phyloP scores from a whole-genome alignment of 2,797 vertebrate species.

The Alca torda region DNA sequence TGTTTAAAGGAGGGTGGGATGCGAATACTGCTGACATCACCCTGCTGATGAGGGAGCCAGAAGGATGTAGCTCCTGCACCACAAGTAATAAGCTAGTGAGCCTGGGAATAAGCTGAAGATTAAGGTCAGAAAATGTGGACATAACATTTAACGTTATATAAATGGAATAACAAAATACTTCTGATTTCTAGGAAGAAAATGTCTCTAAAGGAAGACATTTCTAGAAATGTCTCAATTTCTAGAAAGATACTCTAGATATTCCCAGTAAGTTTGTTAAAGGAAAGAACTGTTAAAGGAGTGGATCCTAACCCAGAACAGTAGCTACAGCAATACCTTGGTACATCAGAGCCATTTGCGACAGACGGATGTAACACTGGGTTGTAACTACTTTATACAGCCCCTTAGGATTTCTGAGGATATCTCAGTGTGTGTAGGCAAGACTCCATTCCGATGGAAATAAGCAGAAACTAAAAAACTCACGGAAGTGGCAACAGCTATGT shows the following conservation, averaged over 20 bases:
- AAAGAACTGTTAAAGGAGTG: background rate
- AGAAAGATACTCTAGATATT: background rate
- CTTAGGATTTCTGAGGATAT: background rate
- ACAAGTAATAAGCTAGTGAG: background rate
- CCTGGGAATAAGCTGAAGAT: background rate
- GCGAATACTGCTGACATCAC: background rate
- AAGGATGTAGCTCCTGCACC: background rate
- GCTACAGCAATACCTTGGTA: background rate
- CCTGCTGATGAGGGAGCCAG: background rate
- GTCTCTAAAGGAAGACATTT: too few relatives aligned
- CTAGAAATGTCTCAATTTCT: background rate
- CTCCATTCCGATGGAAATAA: background rate
- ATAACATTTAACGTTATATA: background rate
- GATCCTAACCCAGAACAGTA: background rate
- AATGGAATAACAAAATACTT: background rate
- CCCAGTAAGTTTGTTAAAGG: background rate
- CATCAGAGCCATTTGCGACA: background rate
- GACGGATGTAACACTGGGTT: background rate
- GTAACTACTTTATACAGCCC: background rate
- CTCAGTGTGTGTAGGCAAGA: fast-evolving
- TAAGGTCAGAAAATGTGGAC: background rate
- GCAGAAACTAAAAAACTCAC: background rate
- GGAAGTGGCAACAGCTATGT: background rate
- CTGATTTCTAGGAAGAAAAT: background rate
- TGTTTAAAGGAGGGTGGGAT: background rate